Base-by-base conservation (phyloP, 2,888 invertebrate genomes). In the Scelioninae gen. 1 region DNA sequence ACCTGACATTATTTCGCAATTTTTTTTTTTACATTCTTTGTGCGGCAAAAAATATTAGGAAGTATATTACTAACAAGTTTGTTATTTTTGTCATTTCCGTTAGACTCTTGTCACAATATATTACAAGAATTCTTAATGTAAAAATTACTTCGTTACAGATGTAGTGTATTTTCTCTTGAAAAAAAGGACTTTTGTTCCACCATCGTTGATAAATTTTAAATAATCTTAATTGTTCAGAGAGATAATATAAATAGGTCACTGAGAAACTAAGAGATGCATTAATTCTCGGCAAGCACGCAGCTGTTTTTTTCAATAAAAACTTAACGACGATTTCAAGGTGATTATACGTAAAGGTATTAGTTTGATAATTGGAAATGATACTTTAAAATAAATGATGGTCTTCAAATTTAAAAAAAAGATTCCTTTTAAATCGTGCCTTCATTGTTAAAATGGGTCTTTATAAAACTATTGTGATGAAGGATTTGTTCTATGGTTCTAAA, bases 1-100 rank as follows among this genome's bases (percentile, higher is more conserved):
- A 68, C 58, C 65, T 31, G 65, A 56, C 58, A 76, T 65, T 75
- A 81, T 74, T 76, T 53, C 53, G 51, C 13, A 58, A 65, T 58
- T 65, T 78, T 77, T 77, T 69, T 62, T 69, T 45, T n/a, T n/a
- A 16, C 45, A 10, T 76, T 60, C 47, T 58, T 45, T 77, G 32
- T 62, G 5, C 15, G 15, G 31, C 45, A 56, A 45, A 43, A 49
- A 63, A 75, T 63, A 43, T 11, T 13, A 23, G 45, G 16, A 68
- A 77, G 55, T 69, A 31, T 69, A 69, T 56, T 63, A 63, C 62
- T 63, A 63, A 69, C 51, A 55, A 56, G 38, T 56, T 78, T 65
- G 13, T 40, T 31, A 29, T 0, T 23, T 40, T 51, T 32, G 40
- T 13, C 29, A 40, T 40, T 55, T 53, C 34, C 2, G 13, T 38